A percentile compares a stretch with the other conserved stretches of the same genome.
Evolutionary conservation across 2,797 vertebrate species (phyloP).

Genomic region (Anguilla anguilla): DNA sequence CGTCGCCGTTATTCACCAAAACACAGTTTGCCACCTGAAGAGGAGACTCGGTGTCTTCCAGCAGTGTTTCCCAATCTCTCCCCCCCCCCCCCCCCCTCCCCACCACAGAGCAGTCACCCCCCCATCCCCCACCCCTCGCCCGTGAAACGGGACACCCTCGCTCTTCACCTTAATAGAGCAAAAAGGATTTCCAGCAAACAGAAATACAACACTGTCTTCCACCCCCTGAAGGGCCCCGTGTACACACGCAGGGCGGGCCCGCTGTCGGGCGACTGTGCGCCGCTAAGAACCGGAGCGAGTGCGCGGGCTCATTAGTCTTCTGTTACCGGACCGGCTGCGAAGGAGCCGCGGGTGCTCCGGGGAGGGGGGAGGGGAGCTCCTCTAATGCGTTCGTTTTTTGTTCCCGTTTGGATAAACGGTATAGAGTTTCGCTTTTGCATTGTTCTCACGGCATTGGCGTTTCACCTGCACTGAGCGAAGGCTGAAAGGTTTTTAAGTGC

Average conservation of each 20-base stretch:
- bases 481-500: neutral
- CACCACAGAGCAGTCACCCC: neutral
- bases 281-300: too few relatives aligned
- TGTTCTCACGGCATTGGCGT: neutral
- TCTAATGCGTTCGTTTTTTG: neutral
- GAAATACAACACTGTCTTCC: conserved; percentile 11
- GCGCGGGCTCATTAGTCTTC: neutral
- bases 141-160: conserved; percentile 6
- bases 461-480: neutral
- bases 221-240: neutral
- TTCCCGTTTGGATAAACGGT: neutral
- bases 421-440: neutral
- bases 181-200: conserved; percentile 1
- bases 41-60: neutral
- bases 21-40: neutral
- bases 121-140: neutral
- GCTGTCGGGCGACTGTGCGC: too few relatives aligned
- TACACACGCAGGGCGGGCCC: neutral
- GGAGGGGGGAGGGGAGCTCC: neutral
- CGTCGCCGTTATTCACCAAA: conserved; percentile 2
- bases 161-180: neutral
- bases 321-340: neutral
- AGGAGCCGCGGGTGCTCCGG: neutral
- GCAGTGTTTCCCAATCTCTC: neutral
- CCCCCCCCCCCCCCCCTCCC: neutral